These are phyloP conservation scores for Telmatochromis sp. DNA, from an alignment of 2,113 vertebrate species.

Conservation along the genomic window DNA sequence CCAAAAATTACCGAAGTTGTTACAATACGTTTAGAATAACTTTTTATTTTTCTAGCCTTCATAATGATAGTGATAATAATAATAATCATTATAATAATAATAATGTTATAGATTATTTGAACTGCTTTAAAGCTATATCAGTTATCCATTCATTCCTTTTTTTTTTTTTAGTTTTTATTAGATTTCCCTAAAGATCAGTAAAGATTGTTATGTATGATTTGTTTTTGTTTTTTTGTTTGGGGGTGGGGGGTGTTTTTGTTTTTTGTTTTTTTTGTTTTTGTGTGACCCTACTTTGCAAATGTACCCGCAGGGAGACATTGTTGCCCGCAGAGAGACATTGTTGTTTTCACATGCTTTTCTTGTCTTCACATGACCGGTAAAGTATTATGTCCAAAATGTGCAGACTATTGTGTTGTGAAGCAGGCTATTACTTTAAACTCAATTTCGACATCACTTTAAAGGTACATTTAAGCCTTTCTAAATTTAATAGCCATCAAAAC, in stretches of 20 bases:
- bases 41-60: neutral
- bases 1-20: neutral
- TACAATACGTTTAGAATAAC: neutral
- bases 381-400: neutral
- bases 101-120: neutral
- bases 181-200: neutral
- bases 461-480: neutral
- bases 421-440: neutral
- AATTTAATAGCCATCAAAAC: neutral
- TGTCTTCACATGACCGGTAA: neutral
- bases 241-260: fast-evolving
- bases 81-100: neutral
- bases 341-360: neutral
- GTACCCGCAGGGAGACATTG: neutral
- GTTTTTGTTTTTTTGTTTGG: neutral
- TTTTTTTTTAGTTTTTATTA: neutral
- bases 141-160: neutral
- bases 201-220: neutral
- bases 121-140: neutral
- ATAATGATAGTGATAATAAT: neutral
- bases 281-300: neutral
- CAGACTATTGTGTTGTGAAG: neutral
- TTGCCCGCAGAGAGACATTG: neutral
- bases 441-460: neutral
- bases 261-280: neutral